Conservation (phyloP, 2,113 vertebrate genomes). For the Notothenia rossii region DNA sequence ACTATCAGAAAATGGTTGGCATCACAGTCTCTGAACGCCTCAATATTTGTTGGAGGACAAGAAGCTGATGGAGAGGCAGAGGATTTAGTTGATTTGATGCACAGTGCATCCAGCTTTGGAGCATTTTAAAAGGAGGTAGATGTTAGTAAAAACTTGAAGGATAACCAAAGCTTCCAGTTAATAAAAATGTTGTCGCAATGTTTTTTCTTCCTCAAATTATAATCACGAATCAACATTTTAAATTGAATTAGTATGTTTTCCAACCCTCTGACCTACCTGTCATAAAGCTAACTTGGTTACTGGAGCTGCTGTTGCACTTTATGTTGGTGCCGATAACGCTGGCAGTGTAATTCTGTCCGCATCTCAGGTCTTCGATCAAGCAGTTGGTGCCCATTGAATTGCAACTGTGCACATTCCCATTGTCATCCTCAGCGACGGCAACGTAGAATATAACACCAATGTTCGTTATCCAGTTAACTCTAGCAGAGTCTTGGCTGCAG, state of each 20-base stretch:
- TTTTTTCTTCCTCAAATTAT: background rate
- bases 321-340: constrained; percentile 73
- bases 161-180: background rate
- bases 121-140: background rate
- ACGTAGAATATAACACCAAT: constrained; percentile 72
- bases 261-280: constrained; percentile 72
- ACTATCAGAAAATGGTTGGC: constrained; percentile 65
- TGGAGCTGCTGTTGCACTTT: constrained; percentile 79
- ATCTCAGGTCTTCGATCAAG: constrained; percentile 71
- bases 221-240: background rate
- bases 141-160: background rate
- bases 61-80: constrained; percentile 67
- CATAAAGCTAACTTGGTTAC: constrained; percentile 50
- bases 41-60: constrained; percentile 72
- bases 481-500: constrained; percentile 73
- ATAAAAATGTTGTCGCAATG: too few species aligned
- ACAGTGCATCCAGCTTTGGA: background rate
- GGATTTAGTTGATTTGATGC: background rate
- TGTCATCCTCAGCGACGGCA: constrained; percentile 48
- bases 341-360: constrained; percentile 78
- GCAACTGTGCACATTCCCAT: constrained; percentile 67
- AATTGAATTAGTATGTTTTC: background rate
- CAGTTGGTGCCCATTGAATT: constrained; percentile 58
- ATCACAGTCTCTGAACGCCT: constrained; percentile 68
- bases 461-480: constrained; percentile 71